Evolutionary conservation across 2,113 vertebrate genomes (phyloP).

Genomic region (Megaptera novaeangliae): DNA sequence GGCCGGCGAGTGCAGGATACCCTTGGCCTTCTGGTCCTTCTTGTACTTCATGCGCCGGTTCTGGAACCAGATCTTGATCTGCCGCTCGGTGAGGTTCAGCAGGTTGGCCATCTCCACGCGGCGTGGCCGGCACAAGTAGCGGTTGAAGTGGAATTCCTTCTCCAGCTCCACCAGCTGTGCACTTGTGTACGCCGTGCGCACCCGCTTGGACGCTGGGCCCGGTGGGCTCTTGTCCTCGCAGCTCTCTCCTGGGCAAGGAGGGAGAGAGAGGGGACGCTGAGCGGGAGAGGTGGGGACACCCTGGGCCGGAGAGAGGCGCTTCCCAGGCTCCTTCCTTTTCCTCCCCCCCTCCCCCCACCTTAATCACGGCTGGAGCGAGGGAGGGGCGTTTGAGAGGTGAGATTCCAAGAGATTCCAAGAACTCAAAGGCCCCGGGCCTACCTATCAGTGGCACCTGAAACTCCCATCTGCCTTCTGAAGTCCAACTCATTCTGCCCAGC

Average conservation of each 20-base stretch:
- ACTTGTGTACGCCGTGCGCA: constrained; percentile 97
- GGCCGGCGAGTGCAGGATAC: constrained; percentile 96
- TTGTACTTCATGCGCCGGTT: constrained; percentile 99
- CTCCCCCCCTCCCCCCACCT: background rate
- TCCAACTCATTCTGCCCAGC: background rate
- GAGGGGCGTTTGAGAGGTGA: background rate
- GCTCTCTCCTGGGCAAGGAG: constrained; percentile 86
- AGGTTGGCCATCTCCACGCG: constrained; percentile 99
- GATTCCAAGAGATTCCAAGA: background rate
- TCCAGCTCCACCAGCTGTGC: constrained; percentile 98
- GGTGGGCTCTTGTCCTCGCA: constrained; percentile 98
- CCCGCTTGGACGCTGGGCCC: constrained; percentile 95
- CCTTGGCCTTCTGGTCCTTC: constrained; percentile 99
- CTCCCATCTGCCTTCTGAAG: background rate
- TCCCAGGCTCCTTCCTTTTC: background rate
- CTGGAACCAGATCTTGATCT: constrained; percentile 99
- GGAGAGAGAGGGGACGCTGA: constrained; percentile 41
- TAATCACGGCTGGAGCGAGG: background rate
- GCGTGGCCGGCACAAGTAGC: constrained; percentile 96
- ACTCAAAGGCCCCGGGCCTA: background rate
- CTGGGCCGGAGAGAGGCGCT: background rate
- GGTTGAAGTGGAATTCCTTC: constrained; percentile 99
- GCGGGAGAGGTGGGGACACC: background rate
- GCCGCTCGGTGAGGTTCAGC: constrained; percentile 97
- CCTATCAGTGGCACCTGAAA: constrained; percentile 55